Evolutionary conservation across 2,888 invertebrate species (phyloP), one percentile per base, ranked within the genome.

Genomic region (Spodoptera exigua): DNA sequence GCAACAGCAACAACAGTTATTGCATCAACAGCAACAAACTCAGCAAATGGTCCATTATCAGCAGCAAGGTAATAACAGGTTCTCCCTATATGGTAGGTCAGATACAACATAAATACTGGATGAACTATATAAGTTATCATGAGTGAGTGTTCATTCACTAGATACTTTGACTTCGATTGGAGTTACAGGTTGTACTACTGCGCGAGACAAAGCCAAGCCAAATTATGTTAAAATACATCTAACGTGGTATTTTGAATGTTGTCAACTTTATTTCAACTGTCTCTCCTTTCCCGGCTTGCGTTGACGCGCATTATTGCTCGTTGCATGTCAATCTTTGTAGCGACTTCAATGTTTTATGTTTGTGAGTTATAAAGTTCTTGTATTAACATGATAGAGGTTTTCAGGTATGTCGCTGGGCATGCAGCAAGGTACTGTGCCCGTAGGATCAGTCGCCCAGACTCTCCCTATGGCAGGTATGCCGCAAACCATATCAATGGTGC

Each of bases 401-500:
- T 13, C 84, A 94, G 95, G 95, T 18, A 95, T 96, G 95, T 92
- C 95, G 1, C 88, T 96, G 70, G 95, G 95, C 7, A 92, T 95
- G 87, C 95, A 93, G 47, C 93, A 95, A 57, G 95, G 95, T 0
- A 94, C 95, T 0, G 92, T 96, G 93, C 96, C 96, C 0, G 96
- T 96, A 0, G 96, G 96, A 0, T 96, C 96, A 0, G 96, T 96
- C 58, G 93, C 95, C 12, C 95, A 94, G 55, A 86, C 92, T 1
- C 80, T 94, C 43, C 93, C 94, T 0, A 92, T 95, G 84, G 81
- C 94, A 7, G 89, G 87, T 2, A 88, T 95, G 79, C 95, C 95
- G n/a, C 95, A 95, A 73, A 93, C 95, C 5, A 89, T 95, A 58
- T 95, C 95, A 0, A 91, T 96, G 87, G 95, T 95, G 71, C 95